Evolutionary conservation across 2,113 vertebrate species (phyloP), one percentile per base, ranked within the genome.

Genomic region (Crotophaga sulcirostris): DNA sequence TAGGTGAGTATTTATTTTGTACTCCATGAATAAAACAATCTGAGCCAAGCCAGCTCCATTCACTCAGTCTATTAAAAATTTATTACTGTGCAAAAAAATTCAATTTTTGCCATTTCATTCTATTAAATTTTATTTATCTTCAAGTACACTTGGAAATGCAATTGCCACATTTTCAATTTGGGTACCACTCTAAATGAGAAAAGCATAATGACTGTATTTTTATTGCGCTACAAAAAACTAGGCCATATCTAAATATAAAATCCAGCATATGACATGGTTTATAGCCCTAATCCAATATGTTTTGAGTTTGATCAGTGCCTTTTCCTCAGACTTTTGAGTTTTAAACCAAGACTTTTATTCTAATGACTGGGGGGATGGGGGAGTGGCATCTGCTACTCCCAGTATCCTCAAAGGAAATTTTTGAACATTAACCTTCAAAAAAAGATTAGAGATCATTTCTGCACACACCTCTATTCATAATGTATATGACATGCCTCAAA

Each of bases 1-100:
- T 99, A 96, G 99, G 99, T 99, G 77, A 97, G 98, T 98, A 79
- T 38, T 44, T 66, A 38, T 83, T 89, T 69, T 34, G 6, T 66
- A 68, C 31, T 80, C 16, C 29, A 74, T 7, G 82, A 75, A 63
- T 58, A 91, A 91, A 51, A 3, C 8, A 54, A n/a, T 7, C 10
- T 15, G 9, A 42, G 24, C 13, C 24, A 84, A 70, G 29, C 1
- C 8, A 67, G 10, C 3, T 90, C 34, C 10, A 8, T 56, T 69
- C 26, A 54, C 11, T 82, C 18, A 23, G 6, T 23, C 40, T 78
- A n/a, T 47, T 15, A 58, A 82, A 59, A 34, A 66, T 60, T 2
- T 17, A 34, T 10, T 69, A 7, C 24, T 82, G 87, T 68, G 21
- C 15, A 52, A 33, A 3, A 4, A 4, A 54, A 21, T 59, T 67